phyloP scores from a whole-genome alignment of 2,888 invertebrate genomes.

The Branchinecta sandiegonensis region DNA sequence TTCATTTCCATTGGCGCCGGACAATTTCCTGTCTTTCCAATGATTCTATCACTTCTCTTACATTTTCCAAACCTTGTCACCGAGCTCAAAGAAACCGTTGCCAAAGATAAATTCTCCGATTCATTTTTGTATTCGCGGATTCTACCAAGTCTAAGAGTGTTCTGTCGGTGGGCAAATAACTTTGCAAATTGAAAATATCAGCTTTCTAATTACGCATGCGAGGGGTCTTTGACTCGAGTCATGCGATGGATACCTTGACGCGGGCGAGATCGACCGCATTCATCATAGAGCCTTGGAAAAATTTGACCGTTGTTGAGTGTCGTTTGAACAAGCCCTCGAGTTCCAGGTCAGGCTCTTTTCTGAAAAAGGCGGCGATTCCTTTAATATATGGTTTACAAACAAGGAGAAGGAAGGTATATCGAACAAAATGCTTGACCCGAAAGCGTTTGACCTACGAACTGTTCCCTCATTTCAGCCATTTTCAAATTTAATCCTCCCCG shows the following conservation, averaged over 20 bases:
- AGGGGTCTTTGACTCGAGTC: constrained; percentile 17
- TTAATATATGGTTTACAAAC: too few species aligned
- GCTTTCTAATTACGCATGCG: constrained; percentile 18
- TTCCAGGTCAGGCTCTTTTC: constrained; percentile 99
- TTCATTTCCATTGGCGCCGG: too few species aligned
- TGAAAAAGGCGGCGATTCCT: constrained; percentile 36
- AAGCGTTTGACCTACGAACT: too few species aligned
- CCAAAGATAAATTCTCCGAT: too few species aligned
- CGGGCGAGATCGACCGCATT: constrained; percentile 99
- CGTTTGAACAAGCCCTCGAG: constrained; percentile 99
- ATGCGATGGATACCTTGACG: constrained; percentile 67
- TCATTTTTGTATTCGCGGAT: too few species aligned
- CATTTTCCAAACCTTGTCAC: not conserved
- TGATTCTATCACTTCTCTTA: too few species aligned
- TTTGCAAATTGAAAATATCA: constrained; percentile 10
- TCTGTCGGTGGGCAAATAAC: not conserved
- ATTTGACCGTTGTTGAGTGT: constrained; percentile 99
- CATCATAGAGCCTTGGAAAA: constrained; percentile 99
- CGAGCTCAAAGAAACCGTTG: not conserved
- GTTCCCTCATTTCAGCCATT: too few species aligned
- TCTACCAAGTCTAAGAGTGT: too few species aligned
- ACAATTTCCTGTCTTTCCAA: too few species aligned
- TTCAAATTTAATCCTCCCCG: too few species aligned
- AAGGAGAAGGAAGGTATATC: too few species aligned
- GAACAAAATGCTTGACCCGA: too few species aligned